Evolutionary conservation across 2,888 invertebrate species (phyloP).

Genomic region (Drosophila prolongata): DNA sequence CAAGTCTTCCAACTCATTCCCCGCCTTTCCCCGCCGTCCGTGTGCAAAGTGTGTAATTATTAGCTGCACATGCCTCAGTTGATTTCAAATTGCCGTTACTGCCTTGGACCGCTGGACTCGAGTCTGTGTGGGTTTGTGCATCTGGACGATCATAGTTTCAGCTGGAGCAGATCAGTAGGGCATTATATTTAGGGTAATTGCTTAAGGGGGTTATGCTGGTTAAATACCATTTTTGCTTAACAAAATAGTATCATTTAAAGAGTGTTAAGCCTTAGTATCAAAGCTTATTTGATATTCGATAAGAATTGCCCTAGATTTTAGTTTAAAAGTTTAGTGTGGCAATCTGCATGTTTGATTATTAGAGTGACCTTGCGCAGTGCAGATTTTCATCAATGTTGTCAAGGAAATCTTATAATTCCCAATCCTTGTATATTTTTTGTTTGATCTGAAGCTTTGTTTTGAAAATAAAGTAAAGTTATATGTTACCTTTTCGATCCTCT

Average conservation of each 20-base stretch:
- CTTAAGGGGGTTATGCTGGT: too few relatives aligned
- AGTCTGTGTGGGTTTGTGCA: neutral
- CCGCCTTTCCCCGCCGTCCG: neutral
- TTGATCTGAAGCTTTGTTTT: too few relatives aligned
- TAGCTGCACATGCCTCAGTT: constrained; percentile 65
- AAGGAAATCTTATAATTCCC: too few relatives aligned
- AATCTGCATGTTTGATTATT: too few relatives aligned
- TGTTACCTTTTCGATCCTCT: neutral
- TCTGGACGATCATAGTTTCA: constrained; percentile 1
- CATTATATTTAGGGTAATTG: neutral
- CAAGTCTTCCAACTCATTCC: constrained; percentile 30
- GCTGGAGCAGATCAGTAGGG: constrained; percentile 25
- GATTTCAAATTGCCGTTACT: constrained; percentile 67
- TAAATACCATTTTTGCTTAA: neutral
- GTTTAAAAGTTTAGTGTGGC: neutral
- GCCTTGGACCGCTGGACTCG: constrained; percentile 25
- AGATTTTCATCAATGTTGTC: too few relatives aligned
- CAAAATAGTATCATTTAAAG: neutral
- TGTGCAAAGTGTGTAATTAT: constrained; percentile 61
- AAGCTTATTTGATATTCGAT: too few relatives aligned
- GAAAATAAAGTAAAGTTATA: too few relatives aligned
- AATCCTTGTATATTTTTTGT: too few relatives aligned
- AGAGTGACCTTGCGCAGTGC: neutral
- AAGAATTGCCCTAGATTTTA: too few relatives aligned
- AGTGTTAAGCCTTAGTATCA: too few relatives aligned